Evolutionary conservation across 2,888 invertebrate genomes (phyloP), one percentile per base, ranked within the genome.

Genomic region (Mactromeris polynyma): DNA sequence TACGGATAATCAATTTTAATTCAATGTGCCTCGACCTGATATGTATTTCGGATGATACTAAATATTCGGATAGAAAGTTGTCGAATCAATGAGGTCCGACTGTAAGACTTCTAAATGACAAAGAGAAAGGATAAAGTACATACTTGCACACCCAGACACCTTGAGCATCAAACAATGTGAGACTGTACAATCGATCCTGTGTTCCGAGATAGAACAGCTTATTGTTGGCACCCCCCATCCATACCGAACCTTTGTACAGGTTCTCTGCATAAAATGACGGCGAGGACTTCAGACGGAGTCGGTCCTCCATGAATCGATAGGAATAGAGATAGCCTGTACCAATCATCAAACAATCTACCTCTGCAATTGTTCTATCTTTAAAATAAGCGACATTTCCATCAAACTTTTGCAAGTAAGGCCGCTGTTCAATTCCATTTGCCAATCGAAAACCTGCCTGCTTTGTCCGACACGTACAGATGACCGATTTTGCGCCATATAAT

Each of bases 121-220:
- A n/a, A n/a, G n/a, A n/a, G n/a, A n/a, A n/a, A n/a, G n/a, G n/a
- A n/a, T n/a, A n/a, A n/a, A 33, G 31, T 6, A 73, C 73, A 36
- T 31, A 80, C 42, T 80, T 80, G 46, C 42, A 80, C 4, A 80
- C 46, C 80, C 80, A 80, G 21, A 51, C 40, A 21, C 46, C 80
- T 26, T 80, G 80, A 31, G 51, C 80, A 80, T 80, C 80, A 42
- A 80, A 80, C 46, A 80, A 26, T 26, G 46, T 51, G 11, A 80
- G 46, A 33, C 46, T 51, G 46, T 46, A 80, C 7, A 46, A 46
- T 31, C 33, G 21, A 19, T 80, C 80, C 17, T 46, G 46, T 4
- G 80, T 51, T 31, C 46, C 46, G 3, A 80, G n/a, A 11, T 80
- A 51, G 31, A 80, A 80, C 19, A 80, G n/a, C 31, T 80, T 80